Conservation (phyloP, 1,140 invertebrate genomes). For the Acromyrmex charruanus region DNA sequence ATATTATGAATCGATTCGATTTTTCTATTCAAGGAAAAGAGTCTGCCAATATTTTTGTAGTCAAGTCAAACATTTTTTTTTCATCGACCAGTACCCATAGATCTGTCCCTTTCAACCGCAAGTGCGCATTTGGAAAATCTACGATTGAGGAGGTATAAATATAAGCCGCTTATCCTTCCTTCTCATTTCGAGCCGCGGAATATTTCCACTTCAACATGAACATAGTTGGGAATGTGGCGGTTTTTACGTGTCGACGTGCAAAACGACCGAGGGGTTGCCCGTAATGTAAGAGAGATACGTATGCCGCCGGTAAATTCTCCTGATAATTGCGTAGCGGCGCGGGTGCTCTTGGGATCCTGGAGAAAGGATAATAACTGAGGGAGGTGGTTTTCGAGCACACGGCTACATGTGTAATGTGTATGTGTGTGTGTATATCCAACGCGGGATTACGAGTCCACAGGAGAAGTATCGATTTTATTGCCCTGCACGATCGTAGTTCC, state of each 20-base stretch:
- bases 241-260: slow-evolving; percentile 30
- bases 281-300: slow-evolving; percentile 31
- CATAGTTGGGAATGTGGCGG: slow-evolving; percentile 24
- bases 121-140: background rate
- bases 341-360: slow-evolving; percentile 51
- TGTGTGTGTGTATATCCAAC: background rate
- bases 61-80: background rate
- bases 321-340: slow-evolving; percentile 56
- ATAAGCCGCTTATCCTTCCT: slow-evolving; percentile 37
- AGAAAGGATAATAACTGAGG: slow-evolving; percentile 68
- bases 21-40: background rate
- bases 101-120: background rate
- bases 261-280: slow-evolving; percentile 19
- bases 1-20: background rate
- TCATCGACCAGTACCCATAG: too few species aligned
- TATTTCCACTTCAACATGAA: slow-evolving; percentile 15
- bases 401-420: background rate
- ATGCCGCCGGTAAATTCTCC: slow-evolving; percentile 38
- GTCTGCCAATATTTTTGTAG: background rate
- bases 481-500: slow-evolving; percentile 55
- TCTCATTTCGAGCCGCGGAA: background rate
- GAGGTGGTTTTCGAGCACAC: slow-evolving; percentile 47
- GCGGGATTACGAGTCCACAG: background rate
- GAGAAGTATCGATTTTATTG: slow-evolving; percentile 68
- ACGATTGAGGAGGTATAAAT: background rate